These are phyloP conservation scores for Drosophila arizonae DNA, from an alignment of 1,140 invertebrate genomes.

Conservation along the genomic window DNA sequence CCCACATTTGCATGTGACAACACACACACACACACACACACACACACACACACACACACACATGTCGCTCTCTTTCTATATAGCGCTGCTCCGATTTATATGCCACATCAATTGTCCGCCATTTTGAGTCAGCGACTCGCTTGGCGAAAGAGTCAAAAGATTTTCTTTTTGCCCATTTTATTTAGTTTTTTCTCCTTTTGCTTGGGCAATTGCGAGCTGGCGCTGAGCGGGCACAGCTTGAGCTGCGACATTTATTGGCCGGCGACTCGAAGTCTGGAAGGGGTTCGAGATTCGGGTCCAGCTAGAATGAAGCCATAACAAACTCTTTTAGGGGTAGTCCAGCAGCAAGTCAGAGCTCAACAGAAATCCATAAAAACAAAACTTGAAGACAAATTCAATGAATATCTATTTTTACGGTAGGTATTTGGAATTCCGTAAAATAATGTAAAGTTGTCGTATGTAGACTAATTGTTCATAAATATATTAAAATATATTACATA, in stretches of 20 bases:
- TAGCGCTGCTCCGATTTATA: conserved; percentile 23
- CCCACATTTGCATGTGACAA: conserved; percentile 37
- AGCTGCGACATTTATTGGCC: conserved; percentile 46
- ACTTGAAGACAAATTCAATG: neutral
- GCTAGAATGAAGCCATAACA: neutral
- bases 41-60: conserved; percentile 4
- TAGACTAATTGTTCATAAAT: no score
- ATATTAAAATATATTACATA: no score
- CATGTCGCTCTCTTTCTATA: conserved; percentile 4
- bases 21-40: neutral
- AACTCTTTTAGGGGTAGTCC: neutral
- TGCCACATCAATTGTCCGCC: conserved; percentile 25
- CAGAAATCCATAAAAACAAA: neutral
- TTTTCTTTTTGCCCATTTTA: conserved; percentile 6
- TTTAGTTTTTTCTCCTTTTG: neutral
- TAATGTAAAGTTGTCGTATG: no score
- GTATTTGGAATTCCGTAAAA: no score
- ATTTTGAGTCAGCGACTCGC: conserved; percentile 31
- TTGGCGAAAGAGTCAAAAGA: conserved; percentile 7
- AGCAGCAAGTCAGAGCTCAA: neutral
- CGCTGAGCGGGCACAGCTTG: conserved; percentile 45
- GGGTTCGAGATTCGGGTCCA: conserved; percentile 27
- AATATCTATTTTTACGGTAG: no score
- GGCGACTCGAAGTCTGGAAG: neutral
- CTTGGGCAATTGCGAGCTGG: conserved; percentile 24